Evolutionary conservation across 2,797 vertebrate species (phyloP).

Genomic region (Pantherophis alleghaniensis): DNA sequence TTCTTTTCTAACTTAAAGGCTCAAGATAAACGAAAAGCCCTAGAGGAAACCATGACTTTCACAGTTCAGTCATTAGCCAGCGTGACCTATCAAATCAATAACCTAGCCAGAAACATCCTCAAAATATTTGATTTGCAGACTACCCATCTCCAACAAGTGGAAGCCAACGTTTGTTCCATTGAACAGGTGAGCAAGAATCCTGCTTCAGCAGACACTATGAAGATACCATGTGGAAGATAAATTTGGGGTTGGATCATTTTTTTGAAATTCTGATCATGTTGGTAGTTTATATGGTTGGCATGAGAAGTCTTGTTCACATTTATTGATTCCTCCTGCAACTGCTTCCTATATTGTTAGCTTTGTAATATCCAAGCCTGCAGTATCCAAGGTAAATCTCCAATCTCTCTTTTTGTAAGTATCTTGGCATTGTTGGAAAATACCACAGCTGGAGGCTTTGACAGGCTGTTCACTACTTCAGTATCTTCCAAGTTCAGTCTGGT

Average conservation of each 20-base stretch:
- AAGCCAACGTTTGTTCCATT: slow-evolving; percentile 78
- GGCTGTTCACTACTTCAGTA: background rate
- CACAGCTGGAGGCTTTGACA: background rate
- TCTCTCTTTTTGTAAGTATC: background rate
- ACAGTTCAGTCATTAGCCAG: slow-evolving; percentile 89
- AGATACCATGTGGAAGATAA: background rate
- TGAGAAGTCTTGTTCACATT: background rate
- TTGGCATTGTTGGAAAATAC: background rate
- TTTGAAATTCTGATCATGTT: background rate
- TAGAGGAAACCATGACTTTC: slow-evolving; percentile 87
- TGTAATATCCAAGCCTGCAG: background rate
- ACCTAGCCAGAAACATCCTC: slow-evolving; percentile 77
- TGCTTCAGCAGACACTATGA: background rate
- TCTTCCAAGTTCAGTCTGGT: background rate
- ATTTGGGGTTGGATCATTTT: background rate
- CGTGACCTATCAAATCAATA: slow-evolving; percentile 88
- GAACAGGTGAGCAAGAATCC: slow-evolving; percentile 74
- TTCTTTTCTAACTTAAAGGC: slow-evolving; percentile 68
- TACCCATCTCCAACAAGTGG: slow-evolving; percentile 74
- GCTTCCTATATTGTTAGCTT: background rate
- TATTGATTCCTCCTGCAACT: background rate
- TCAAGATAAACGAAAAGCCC: slow-evolving; percentile 76
- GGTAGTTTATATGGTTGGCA: background rate
- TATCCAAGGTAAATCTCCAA: background rate
- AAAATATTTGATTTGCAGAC: slow-evolving; percentile 83